Conservation (phyloP, 2,113 vertebrate species). For the Prunella fulvescens region DNA sequence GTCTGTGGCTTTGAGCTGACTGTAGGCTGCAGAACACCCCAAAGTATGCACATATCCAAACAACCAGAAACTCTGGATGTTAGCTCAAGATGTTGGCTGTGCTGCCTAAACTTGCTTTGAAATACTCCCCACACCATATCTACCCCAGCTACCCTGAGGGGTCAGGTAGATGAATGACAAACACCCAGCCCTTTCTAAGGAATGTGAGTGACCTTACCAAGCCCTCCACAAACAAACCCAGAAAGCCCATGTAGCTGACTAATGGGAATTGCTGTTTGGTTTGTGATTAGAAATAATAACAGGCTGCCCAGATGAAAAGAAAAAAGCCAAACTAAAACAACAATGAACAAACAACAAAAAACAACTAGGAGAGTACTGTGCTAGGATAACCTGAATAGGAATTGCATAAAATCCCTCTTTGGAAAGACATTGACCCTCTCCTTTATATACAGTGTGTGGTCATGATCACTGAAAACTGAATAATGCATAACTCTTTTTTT, state of each 20-base stretch:
- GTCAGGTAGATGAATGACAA: background rate
- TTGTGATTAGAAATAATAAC: background rate
- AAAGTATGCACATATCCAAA: background rate
- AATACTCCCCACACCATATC: rapidly evolving
- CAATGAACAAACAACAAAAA: background rate
- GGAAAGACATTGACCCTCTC: background rate
- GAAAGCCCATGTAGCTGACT: background rate
- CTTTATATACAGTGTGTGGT: background rate
- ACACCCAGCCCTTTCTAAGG: background rate
- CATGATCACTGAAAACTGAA: rapidly evolving
- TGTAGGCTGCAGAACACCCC: background rate
- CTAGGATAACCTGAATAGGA: background rate
- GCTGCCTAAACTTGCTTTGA: background rate
- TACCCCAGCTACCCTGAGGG: background rate
- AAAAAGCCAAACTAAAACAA: background rate
- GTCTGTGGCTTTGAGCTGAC: background rate
- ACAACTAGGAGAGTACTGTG: background rate
- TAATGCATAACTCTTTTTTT: background rate
- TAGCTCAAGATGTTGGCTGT: background rate
- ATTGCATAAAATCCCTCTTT: background rate
- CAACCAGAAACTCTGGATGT: background rate
- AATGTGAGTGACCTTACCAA: background rate
- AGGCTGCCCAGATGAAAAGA: background rate
- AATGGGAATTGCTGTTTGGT: background rate
- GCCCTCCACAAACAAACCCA: background rate